Conservation (phyloP, 2,888 invertebrate species). For the Lamellibrachia satsuma region DNA sequence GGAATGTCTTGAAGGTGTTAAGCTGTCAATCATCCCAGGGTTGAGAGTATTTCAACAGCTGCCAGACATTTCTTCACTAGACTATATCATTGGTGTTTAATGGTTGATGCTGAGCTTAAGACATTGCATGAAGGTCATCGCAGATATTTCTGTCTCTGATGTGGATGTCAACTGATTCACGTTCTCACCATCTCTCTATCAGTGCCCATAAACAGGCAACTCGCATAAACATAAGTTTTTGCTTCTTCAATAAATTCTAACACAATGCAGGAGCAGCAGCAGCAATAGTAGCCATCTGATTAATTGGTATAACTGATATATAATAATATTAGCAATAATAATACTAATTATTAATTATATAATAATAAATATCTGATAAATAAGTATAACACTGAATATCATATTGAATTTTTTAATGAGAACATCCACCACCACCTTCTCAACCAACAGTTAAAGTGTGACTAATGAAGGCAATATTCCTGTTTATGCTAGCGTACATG, state of each 20-base stretch:
- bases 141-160: not conserved
- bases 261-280: not conserved
- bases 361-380: not conserved
- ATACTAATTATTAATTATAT: not conserved
- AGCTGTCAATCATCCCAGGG: not conserved
- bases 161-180: not conserved
- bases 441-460: not conserved
- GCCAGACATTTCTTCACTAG: not conserved
- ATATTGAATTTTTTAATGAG: not conserved
- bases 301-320: not conserved
- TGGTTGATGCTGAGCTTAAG: not conserved
- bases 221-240: not conserved
- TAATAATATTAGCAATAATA: not conserved
- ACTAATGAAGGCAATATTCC: not conserved
- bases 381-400: not conserved
- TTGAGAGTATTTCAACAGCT: not conserved
- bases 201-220: not conserved
- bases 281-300: not conserved
- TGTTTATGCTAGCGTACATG: not conserved
- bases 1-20: not conserved
- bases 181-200: not conserved
- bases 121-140: not conserved
- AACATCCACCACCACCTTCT: not conserved
- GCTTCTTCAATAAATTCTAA: not conserved
- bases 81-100: conserved; percentile 5